Conservation (phyloP, 2,888 invertebrate species). For the Lordiphosa fenestrarum region DNA sequence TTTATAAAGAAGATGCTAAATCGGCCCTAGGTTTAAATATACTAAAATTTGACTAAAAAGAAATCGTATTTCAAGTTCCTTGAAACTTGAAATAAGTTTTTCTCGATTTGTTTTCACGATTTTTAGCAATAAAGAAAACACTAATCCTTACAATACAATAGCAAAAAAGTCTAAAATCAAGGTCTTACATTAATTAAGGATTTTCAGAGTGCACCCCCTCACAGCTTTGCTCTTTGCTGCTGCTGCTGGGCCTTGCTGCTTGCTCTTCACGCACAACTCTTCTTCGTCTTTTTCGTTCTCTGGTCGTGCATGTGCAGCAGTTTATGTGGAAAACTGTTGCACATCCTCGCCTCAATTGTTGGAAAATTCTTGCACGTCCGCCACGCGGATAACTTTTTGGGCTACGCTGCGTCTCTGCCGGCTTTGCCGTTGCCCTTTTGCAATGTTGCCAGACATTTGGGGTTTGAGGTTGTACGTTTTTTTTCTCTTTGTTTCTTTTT, state of each 20-base stretch:
- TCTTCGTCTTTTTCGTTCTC: not conserved
- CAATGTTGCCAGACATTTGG: conserved; percentile 63
- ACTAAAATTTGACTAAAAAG: too few species aligned
- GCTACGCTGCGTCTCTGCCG: conserved; percentile 24
- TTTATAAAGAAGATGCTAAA: too few species aligned
- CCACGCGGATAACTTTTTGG: conserved; percentile 62
- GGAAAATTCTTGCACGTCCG: conserved; percentile 74
- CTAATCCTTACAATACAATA: too few species aligned
- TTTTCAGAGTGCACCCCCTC: not conserved
- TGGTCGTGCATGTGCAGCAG: conserved; percentile 60
- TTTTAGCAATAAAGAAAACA: too few species aligned
- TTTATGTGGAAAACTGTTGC: conserved; percentile 52
- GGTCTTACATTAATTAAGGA: too few species aligned
- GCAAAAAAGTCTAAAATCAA: too few species aligned
- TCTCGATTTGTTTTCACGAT: too few species aligned
- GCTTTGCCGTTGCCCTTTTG: conserved; percentile 33
- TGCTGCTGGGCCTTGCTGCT: not conserved
- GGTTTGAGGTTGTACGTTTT: conserved; percentile 51
- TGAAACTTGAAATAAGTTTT: too few species aligned
- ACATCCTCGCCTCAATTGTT: conserved; percentile 49
- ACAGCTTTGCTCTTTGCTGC: conserved; percentile 1
- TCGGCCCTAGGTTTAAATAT: too few species aligned
- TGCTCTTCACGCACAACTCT: not conserved
- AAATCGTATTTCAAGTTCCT: too few species aligned
- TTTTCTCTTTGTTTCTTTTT: not conserved